These are phyloP conservation scores for Hyposoter didymator DNA, from an alignment of 2,888 invertebrate species.

Conservation along the genomic window DNA sequence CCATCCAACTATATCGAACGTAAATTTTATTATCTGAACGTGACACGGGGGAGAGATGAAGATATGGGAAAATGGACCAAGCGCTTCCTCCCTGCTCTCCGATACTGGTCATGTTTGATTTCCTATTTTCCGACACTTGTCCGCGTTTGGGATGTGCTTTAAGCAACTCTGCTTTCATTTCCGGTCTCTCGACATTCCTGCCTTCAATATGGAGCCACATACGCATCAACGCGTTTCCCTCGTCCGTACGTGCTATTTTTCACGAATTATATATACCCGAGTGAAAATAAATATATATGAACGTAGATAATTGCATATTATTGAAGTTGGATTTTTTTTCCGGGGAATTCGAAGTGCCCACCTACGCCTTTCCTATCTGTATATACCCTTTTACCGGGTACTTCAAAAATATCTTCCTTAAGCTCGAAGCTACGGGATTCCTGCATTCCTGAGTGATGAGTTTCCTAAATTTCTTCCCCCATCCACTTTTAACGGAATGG, in stretches of 20 bases:
- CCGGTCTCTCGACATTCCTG: constrained; percentile 24
- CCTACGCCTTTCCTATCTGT: no score
- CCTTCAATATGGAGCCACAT: background rate
- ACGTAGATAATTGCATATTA: no score
- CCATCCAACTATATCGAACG: background rate
- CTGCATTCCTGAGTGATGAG: no score
- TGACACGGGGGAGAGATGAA: background rate
- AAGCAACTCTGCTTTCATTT: constrained; percentile 32
- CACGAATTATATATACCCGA: background rate
- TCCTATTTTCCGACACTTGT: constrained; percentile 16
- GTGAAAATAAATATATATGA: no score
- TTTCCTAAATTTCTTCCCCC: no score
- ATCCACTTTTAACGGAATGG: background rate
- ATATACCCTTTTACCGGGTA: no score
- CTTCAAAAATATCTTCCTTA: background rate
- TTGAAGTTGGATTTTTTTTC: no score
- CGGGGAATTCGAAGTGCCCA: no score
- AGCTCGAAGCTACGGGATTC: background rate
- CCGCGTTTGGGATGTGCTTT: constrained; percentile 14
- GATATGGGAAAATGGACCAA: constrained; percentile 5
- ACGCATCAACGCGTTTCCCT: constrained; percentile 30
- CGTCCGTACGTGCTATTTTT: background rate
- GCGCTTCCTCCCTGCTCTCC: background rate
- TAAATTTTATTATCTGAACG: constrained; percentile 7
- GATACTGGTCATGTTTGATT: constrained; percentile 9